phyloP scores from a whole-genome alignment of 2,888 invertebrate species.

The Cyclophora punctaria region DNA sequence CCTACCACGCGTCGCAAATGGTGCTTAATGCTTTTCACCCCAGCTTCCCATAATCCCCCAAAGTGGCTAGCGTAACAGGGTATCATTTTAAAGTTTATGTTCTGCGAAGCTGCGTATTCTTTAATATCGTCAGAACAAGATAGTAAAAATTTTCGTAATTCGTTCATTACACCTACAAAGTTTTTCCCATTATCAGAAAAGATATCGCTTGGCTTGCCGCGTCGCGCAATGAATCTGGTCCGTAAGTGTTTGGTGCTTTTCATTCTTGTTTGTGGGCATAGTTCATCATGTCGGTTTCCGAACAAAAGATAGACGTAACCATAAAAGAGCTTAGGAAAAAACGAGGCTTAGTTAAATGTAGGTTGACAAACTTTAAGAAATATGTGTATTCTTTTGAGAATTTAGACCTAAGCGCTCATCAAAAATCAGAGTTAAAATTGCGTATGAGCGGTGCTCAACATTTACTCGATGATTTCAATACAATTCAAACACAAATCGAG shows the following conservation, averaged over 20 bases:
- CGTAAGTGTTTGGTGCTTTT: too few relatives aligned
- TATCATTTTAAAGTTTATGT: not conserved
- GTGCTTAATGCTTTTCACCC: conserved; percentile 12
- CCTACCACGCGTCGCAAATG: conserved; percentile 15
- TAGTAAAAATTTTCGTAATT: too few relatives aligned
- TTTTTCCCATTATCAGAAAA: too few relatives aligned
- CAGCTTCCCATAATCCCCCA: conserved; percentile 22
- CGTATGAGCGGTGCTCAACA: not conserved
- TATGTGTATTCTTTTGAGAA: not conserved
- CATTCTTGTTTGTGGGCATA: too few relatives aligned
- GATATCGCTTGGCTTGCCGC: too few relatives aligned
- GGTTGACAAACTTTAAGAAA: conserved; percentile 3
- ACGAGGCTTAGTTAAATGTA: not conserved
- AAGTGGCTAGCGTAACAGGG: conserved; percentile 1
- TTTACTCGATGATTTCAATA: not conserved
- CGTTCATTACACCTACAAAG: too few relatives aligned
- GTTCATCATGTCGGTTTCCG: too few relatives aligned
- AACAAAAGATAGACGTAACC: too few relatives aligned
- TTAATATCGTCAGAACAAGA: too few relatives aligned
- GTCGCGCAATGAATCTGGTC: too few relatives aligned
- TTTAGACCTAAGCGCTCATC: not conserved
- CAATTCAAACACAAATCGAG: conserved; percentile 3
- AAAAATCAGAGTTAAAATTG: not conserved
- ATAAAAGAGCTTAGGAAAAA: not conserved
- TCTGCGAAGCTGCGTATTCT: too few relatives aligned